Conservation (phyloP, 2,888 invertebrate genomes). For the Baronia brevicornis region DNA sequence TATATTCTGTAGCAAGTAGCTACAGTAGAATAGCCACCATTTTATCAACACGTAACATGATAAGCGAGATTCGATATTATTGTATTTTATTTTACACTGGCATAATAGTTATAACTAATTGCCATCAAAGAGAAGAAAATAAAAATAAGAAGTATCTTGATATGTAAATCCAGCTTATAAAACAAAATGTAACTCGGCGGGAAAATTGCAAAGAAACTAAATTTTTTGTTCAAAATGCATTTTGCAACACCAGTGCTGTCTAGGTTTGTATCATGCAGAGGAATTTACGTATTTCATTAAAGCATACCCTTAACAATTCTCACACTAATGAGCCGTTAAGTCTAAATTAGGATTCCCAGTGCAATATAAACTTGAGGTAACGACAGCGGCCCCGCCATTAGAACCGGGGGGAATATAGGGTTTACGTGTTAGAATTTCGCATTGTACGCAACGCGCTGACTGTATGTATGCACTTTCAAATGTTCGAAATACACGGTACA, state of each 20-base stretch:
- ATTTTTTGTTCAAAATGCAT: not conserved
- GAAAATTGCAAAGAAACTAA: too few relatives aligned
- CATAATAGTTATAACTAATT: too few relatives aligned
- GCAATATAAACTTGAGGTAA: slow-evolving; percentile 9
- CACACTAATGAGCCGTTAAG: slow-evolving; percentile 13
- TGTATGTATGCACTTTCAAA: too few relatives aligned
- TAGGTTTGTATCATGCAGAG: not conserved
- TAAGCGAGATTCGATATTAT: too few relatives aligned
- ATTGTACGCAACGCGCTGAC: not conserved
- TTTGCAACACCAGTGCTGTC: not conserved
- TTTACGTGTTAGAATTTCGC: not conserved
- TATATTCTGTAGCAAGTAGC: too few relatives aligned
- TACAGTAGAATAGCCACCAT: too few relatives aligned
- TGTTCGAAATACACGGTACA: slow-evolving; percentile 9
- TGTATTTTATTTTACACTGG: too few relatives aligned
- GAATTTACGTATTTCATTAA: slow-evolving; percentile 17
- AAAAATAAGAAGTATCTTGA: too few relatives aligned
- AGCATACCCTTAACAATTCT: slow-evolving; percentile 9
- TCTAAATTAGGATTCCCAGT: slow-evolving; percentile 9
- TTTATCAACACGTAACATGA: too few relatives aligned
- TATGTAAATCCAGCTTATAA: too few relatives aligned
- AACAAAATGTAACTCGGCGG: too few relatives aligned
- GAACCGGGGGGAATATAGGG: not conserved
- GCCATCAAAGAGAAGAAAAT: too few relatives aligned
- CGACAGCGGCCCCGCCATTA: slow-evolving; percentile 2